These are phyloP conservation scores for Athalia circularis DNA, from an alignment of 2,888 invertebrate species.

Conservation along the genomic window DNA sequence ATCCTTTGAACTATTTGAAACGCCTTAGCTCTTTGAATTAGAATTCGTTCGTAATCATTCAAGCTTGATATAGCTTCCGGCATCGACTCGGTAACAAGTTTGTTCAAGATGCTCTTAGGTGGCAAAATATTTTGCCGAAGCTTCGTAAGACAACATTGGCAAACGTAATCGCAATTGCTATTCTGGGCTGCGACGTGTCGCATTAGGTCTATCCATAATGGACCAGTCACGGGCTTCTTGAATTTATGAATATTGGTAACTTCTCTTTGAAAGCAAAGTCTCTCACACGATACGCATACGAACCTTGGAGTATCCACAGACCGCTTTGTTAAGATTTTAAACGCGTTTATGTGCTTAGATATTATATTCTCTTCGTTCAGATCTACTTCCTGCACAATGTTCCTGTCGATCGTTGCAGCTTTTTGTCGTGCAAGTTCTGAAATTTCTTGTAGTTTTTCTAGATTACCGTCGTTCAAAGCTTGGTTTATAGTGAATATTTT, in stretches of 20 bases:
- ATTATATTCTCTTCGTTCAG: slow-evolving; percentile 51
- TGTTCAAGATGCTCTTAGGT: no score
- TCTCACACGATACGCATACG: slow-evolving; percentile 54
- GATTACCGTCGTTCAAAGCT: slow-evolving; percentile 43
- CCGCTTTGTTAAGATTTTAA: slow-evolving; percentile 44
- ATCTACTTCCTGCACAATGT: slow-evolving; percentile 40
- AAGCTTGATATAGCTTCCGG: no score
- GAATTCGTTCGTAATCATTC: no score
- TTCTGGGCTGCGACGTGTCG: no score
- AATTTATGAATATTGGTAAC: slow-evolving; percentile 44
- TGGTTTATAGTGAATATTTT: slow-evolving; percentile 40
- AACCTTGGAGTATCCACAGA: slow-evolving; percentile 49
- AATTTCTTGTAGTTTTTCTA: slow-evolving; percentile 19
- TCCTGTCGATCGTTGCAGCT: slow-evolving; percentile 20
- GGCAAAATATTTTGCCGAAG: no score
- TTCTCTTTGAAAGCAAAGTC: slow-evolving; percentile 51
- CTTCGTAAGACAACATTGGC: no score
- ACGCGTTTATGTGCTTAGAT: slow-evolving; percentile 45
- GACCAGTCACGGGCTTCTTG: not conserved
- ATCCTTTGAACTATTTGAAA: no score
- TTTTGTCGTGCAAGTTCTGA: slow-evolving; percentile 28
- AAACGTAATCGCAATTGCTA: no score
- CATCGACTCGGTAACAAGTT: no score
- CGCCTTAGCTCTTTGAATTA: no score
- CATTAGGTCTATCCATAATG: no score